Evolutionary conservation across 1,140 invertebrate species (phyloP), one percentile per base, ranked within the genome.

Genomic region (Phymastichus coffea): DNA sequence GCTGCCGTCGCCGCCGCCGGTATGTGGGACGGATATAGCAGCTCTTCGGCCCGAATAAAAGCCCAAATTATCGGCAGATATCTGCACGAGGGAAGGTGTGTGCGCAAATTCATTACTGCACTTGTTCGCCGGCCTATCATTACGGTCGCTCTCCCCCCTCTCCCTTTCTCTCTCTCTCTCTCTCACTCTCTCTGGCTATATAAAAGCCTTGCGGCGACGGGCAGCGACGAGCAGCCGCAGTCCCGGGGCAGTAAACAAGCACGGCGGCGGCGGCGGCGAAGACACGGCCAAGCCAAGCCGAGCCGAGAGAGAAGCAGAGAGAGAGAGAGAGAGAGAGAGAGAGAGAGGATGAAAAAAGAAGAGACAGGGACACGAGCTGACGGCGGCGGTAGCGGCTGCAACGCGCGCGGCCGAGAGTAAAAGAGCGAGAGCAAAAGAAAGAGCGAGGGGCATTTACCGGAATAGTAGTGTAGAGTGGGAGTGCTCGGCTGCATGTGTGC

Each of bases 351-450:
- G 23, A 20, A 20, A 3, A n/a, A n/a, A n/a, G n/a, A n/a, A n/a
- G n/a, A n/a, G n/a, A n/a, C n/a, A n/a, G n/a, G 19, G 15, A n/a
- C 15, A 6, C 40, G 40, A 20, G 40, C 14, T 26, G 43, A 46
- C 44, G 17, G 43, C 20, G 54, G 47, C 54, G 61, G 53, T 28
- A 60, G 65, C 64, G 59, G 57, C 58, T 64, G 37, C 25, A 47
- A 44, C 22, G 38, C 41, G 40, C 20, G 14, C 9, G 17, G 48
- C 33, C 38, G 26, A 30, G 44, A 47, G 33, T 20, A 30, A 51
- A 35, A 46, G 58, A 44, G 35, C 19, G n/a, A 40, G 54, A 28
- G 49, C 37, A 52, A 59, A 47, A 23, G 53, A 61, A 51, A 57
- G 48, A 53, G 43, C 28, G 54, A 28, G 47, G 40, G 63, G 47